Conservation (phyloP, 2,113 vertebrate genomes). For the Carassius carassius region DNA sequence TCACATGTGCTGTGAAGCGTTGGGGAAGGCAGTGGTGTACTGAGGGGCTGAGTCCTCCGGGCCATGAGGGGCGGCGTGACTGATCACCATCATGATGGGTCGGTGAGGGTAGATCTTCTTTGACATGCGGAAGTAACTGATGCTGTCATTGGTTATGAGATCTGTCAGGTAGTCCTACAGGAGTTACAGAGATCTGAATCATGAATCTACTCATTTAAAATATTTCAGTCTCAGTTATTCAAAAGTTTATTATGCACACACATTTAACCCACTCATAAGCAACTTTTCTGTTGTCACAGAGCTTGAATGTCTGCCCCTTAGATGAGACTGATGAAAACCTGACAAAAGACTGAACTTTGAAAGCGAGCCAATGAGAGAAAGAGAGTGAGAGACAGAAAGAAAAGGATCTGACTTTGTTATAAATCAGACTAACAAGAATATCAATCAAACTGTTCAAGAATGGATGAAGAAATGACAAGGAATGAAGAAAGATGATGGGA, state of each 20-base stretch:
- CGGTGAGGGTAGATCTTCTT: slow-evolving; percentile 94
- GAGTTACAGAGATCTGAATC: neutral
- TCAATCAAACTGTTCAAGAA: slow-evolving; percentile 12
- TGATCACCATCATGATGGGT: slow-evolving; percentile 92
- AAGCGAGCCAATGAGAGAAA: neutral
- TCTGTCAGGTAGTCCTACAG: slow-evolving; percentile 94
- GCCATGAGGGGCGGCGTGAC: slow-evolving; percentile 92
- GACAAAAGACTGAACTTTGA: neutral
- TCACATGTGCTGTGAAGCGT: slow-evolving; percentile 97
- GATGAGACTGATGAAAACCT: neutral
- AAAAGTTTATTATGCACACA: neutral
- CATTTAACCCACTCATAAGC: neutral
- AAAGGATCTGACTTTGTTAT: neutral
- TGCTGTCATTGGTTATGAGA: slow-evolving; percentile 93
- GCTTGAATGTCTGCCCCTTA: neutral
- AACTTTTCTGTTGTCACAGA: neutral
- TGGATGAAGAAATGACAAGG: neutral
- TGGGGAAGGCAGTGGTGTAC: slow-evolving; percentile 89
- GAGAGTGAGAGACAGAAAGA: neutral
- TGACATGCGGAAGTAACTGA: slow-evolving; percentile 90
- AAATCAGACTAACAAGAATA: slow-evolving; percentile 14
- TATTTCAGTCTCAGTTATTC: neutral
- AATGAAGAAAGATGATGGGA: neutral
- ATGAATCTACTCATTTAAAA: neutral
- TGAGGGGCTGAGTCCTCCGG: slow-evolving; percentile 94